Conservation (phyloP, 2,113 vertebrate genomes). For the Phalacrocorax carbo region DNA sequence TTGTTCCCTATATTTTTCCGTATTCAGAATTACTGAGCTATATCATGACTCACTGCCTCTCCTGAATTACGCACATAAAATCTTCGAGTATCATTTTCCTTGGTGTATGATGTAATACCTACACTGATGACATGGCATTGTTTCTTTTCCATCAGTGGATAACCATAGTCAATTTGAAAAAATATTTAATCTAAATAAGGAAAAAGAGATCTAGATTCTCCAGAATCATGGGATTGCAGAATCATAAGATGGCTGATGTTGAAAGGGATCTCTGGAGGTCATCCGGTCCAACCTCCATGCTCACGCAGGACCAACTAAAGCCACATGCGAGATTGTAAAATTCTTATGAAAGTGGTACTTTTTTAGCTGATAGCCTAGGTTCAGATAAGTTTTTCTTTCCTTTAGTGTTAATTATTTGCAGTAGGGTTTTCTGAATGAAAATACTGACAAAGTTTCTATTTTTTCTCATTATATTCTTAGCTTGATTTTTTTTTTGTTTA, state of each 20-base stretch:
- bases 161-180: not conserved
- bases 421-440: not conserved
- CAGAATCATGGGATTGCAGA: not conserved
- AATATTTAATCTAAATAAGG: accelerated
- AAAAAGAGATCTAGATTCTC: not conserved
- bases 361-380: not conserved
- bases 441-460: not conserved
- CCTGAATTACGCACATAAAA: not conserved
- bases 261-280: not conserved
- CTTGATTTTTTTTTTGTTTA: not conserved
- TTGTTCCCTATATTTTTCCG: too few relatives aligned
- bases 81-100: not conserved
- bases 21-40: not conserved
- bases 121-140: not conserved
- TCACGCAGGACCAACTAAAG: accelerated
- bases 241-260: not conserved
- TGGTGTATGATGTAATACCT: not conserved
- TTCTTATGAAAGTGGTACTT: not conserved
- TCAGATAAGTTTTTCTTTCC: not conserved
- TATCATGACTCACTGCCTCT: not conserved
- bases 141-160: not conserved
- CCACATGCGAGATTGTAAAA: not conserved
- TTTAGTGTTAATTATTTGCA: not conserved
- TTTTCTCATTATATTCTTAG: not conserved
- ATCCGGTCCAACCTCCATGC: accelerated